Conservation (phyloP, 2,797 vertebrate genomes). For the Catharus ustulatus region DNA sequence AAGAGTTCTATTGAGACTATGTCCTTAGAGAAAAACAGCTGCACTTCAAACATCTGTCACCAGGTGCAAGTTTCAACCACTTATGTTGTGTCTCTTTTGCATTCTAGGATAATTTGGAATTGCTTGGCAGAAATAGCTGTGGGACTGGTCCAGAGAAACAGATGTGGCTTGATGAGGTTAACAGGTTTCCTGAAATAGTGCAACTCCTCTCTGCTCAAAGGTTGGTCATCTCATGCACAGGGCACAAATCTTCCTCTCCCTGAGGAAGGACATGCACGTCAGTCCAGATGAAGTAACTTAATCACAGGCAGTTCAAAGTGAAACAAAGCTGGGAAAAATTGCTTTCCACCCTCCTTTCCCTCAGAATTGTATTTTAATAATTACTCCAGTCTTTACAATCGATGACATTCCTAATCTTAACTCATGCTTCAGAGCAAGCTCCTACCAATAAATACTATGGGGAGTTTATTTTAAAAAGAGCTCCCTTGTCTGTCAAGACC, state of each 20-base stretch:
- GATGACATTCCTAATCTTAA: neutral
- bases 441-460: neutral
- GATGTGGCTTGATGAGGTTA: neutral
- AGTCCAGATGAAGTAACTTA: neutral
- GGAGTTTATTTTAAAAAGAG: neutral
- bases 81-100: neutral
- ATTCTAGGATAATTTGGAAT: rapidly evolving
- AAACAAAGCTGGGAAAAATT: neutral
- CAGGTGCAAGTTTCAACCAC: neutral
- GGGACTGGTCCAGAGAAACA: neutral
- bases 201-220: neutral
- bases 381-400: neutral
- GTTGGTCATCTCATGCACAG: rapidly evolving
- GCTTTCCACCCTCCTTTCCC: neutral
- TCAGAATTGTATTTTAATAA: neutral
- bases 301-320: neutral
- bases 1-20: neutral
- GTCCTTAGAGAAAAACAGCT: neutral
- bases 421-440: neutral
- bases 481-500: neutral
- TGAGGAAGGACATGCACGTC: rapidly evolving
- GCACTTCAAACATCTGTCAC: neutral
- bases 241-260: neutral
- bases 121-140: neutral
- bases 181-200: neutral